A percentile compares a stretch with the other conserved stretches of the same genome.
phyloP scores from a whole-genome alignment of 2,113 vertebrate genomes.

The Cairina moschata region DNA sequence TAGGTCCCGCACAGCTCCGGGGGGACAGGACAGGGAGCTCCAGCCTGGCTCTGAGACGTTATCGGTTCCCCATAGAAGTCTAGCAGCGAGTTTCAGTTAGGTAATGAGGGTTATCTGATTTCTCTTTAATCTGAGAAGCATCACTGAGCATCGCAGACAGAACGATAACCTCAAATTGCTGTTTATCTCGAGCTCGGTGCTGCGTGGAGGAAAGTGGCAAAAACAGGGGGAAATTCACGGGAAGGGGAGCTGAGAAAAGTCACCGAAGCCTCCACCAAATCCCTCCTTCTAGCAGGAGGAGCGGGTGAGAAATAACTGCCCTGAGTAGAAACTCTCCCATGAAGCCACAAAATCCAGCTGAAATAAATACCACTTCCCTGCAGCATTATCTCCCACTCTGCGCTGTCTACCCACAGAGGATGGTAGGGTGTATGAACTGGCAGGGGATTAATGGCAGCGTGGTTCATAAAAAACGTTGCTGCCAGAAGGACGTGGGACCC shows the following conservation, averaged over 20 bases:
- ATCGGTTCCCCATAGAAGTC: neutral
- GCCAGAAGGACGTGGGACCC: constrained; percentile 65
- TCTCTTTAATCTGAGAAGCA: constrained; percentile 44
- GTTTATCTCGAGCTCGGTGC: neutral
- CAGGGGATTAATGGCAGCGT: constrained; percentile 63
- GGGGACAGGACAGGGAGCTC: fast-evolving
- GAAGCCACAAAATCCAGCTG: constrained; percentile 45
- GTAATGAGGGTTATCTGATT: constrained; percentile 49
- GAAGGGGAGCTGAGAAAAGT: neutral
- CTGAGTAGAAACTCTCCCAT: neutral
- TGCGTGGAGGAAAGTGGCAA: neutral
- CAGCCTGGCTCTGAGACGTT: neutral
- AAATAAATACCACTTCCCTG: constrained; percentile 55
- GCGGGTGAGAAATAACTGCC: neutral
- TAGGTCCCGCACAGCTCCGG: neutral
- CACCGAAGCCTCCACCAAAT: neutral
- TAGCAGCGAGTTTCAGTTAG: constrained; percentile 49
- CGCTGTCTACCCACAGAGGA: constrained; percentile 55
- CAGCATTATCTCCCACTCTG: constrained; percentile 53
- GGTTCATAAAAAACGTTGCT: constrained; percentile 29
- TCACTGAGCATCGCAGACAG: neutral
- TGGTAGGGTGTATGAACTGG: constrained; percentile 55
- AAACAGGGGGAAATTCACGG: neutral
- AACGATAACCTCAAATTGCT: neutral
- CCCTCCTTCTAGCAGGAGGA: neutral